These are phyloP conservation scores for Entosphenus tridentatus DNA, from an alignment of 2,113 vertebrate genomes.

Conservation along the genomic window DNA sequence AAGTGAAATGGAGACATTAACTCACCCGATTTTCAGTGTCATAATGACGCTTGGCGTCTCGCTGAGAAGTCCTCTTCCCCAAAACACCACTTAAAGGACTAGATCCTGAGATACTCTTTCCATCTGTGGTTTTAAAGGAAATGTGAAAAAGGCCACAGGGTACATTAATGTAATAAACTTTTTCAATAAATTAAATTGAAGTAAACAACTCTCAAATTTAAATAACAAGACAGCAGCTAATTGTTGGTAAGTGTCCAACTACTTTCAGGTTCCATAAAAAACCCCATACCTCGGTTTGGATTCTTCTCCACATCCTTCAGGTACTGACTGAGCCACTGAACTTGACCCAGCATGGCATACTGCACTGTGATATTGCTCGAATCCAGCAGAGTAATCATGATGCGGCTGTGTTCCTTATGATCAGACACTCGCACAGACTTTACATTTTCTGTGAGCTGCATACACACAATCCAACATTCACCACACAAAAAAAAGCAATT, in stretches of 20 bases:
- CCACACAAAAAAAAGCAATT: slow-evolving; percentile 9
- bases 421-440: slow-evolving; percentile 43
- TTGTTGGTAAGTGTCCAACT: neutral
- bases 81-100: slow-evolving; percentile 59
- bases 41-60: slow-evolving; percentile 40
- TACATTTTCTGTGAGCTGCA: slow-evolving; percentile 74
- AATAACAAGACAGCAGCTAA: neutral
- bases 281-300: slow-evolving; percentile 20
- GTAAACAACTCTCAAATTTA: neutral
- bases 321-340: slow-evolving; percentile 53
- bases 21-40: slow-evolving; percentile 57
- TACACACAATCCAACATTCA: slow-evolving; percentile 1
- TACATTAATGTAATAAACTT: neutral
- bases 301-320: slow-evolving; percentile 54
- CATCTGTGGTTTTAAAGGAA: slow-evolving; percentile 24
- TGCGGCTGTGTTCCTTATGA: slow-evolving; percentile 27
- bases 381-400: slow-evolving; percentile 61
- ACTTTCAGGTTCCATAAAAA: neutral
- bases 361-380: slow-evolving; percentile 50
- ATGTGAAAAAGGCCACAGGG: slow-evolving; percentile 7
- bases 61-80: slow-evolving; percentile 46
- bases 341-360: slow-evolving; percentile 36
- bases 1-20: neutral
- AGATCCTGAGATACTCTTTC: slow-evolving; percentile 60
- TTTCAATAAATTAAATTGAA: slow-evolving; percentile 1